Percentiles rank a stretch among this genome's conserved stretches.
Conservation (phyloP, 2,113 vertebrate species). For the Pipra filicauda region DNA sequence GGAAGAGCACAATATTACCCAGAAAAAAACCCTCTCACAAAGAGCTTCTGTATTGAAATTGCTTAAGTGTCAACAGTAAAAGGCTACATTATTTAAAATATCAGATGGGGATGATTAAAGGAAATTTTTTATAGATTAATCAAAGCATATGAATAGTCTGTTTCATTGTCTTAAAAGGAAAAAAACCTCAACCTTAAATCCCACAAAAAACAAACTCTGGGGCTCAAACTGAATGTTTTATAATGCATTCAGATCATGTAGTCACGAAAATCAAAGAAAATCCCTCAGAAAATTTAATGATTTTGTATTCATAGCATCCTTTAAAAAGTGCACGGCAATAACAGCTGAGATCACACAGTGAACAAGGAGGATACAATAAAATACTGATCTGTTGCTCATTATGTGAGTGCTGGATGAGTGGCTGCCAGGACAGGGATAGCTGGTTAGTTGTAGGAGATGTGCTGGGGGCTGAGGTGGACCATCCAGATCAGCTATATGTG, state of each 20-base stretch:
- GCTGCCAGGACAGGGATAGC: not conserved
- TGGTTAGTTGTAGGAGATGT: not conserved
- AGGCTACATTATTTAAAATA: not conserved
- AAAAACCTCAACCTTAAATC: not conserved
- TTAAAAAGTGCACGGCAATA: not conserved
- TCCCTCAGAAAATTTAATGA: not conserved
- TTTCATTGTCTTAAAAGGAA: not conserved
- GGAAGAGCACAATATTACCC: not conserved
- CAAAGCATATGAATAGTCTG: not conserved
- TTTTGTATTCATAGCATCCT: not conserved
- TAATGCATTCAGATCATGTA: not conserved
- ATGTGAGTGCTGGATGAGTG: not conserved
- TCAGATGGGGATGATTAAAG: not conserved
- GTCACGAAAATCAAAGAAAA: not conserved
- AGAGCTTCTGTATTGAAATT: not conserved
- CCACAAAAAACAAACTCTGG: not conserved
- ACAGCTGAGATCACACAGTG: not conserved
- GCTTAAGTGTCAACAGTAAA: not conserved
- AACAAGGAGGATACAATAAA: not conserved
- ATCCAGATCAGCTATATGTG: not conserved
- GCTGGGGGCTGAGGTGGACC: not conserved
- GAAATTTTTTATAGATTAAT: not conserved
- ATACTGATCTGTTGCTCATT: not conserved
- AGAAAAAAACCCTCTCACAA: not conserved
- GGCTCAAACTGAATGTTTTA: not conserved